Evolutionary conservation across 2,888 invertebrate genomes (phyloP).

Genomic region (Candidula unifasciata): DNA sequence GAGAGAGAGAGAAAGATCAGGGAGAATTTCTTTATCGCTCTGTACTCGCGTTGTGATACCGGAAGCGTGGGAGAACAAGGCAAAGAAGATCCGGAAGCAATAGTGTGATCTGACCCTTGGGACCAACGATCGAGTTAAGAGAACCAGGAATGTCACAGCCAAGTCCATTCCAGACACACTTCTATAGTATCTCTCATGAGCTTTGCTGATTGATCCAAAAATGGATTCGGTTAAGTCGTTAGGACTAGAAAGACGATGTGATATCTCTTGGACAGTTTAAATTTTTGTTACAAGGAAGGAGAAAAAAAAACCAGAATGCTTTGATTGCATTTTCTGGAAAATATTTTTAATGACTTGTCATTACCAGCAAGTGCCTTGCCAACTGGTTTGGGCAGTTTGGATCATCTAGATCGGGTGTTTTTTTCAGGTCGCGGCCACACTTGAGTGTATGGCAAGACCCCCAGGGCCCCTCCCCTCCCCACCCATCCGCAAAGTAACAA

Average conservation of each 20-base stretch:
- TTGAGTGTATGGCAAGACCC: too few relatives aligned
- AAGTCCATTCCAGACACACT: not conserved
- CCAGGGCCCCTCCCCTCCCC: too few relatives aligned
- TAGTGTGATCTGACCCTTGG: constrained; percentile 22
- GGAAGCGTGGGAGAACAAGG: constrained; percentile 12
- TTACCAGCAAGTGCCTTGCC: too few relatives aligned
- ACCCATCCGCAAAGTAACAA: too few relatives aligned
- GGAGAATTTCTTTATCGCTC: constrained; percentile 26
- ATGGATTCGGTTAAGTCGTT: not conserved
- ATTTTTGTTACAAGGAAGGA: too few relatives aligned
- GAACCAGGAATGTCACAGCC: constrained; percentile 12
- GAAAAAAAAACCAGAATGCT: too few relatives aligned
- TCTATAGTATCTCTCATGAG: not conserved
- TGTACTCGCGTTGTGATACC: not conserved
- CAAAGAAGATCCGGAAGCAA: constrained; percentile 16
- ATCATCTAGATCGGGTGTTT: too few relatives aligned
- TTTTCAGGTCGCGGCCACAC: too few relatives aligned
- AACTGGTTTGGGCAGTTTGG: too few relatives aligned
- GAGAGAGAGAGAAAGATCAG: not conserved
- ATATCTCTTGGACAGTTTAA: not conserved
- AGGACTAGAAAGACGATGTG: not conserved
- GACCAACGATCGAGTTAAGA: constrained; percentile 21
- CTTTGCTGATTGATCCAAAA: not conserved
- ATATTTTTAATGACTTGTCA: too few relatives aligned
- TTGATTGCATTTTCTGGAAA: too few relatives aligned